Conservation (phyloP, 2,888 invertebrate species). For the Luperina testacea region DNA sequence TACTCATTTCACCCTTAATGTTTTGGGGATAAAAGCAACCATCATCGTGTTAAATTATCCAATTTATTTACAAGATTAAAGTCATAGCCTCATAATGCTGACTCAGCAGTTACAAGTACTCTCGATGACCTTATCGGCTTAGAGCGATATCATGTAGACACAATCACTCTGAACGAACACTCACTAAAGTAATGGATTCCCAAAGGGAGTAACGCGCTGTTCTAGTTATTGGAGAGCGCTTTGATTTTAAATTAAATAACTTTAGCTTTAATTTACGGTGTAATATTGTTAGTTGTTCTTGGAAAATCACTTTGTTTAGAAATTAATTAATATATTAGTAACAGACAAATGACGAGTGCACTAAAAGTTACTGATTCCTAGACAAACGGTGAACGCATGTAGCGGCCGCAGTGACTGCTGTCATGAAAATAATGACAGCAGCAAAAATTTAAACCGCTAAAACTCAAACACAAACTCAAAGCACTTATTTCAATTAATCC, state of each 20-base stretch:
- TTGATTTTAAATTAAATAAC: constrained; percentile 6
- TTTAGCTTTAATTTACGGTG: neutral
- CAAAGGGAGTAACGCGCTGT: neutral
- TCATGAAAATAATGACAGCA: no score
- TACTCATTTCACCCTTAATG: neutral
- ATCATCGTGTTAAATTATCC: constrained; percentile 3
- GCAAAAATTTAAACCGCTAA: no score
- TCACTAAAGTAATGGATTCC: constrained; percentile 5
- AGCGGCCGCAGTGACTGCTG: no score
- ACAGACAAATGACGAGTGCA: no score
- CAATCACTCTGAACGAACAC: constrained; percentile 2
- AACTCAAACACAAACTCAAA: no score
- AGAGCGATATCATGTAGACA: constrained; percentile 15
- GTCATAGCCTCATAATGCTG: neutral
- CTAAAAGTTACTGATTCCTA: no score
- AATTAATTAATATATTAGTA: neutral
- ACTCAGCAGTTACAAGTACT: neutral
- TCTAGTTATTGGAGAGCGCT: neutral
- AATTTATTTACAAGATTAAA: constrained; percentile 24
- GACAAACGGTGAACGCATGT: no score
- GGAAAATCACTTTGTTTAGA: neutral
- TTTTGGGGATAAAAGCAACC: neutral
- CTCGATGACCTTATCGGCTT: neutral
- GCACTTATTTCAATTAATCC: no score
- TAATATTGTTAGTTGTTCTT: neutral